These are phyloP conservation scores for Drosophila rhopaloa DNA, from an alignment of 1,140 invertebrate species.

Conservation along the genomic window DNA sequence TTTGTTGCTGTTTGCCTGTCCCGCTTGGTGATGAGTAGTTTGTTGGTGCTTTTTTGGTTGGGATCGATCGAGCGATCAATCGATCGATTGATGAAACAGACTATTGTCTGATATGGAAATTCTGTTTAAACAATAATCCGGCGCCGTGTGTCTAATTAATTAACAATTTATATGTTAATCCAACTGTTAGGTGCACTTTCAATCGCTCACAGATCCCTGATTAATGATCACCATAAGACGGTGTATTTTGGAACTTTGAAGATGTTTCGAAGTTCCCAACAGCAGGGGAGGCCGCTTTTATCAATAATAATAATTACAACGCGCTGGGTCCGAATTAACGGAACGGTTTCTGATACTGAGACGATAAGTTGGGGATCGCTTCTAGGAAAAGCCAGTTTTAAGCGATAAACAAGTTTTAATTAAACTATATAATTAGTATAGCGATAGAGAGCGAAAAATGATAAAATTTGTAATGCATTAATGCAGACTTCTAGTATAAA, in stretches of 20 bases:
- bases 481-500: too few relatives aligned
- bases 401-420: too few relatives aligned
- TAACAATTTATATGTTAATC: constrained; percentile 81
- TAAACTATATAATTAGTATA: too few relatives aligned
- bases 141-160: constrained; percentile 78
- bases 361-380: not conserved
- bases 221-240: constrained; percentile 44
- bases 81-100: constrained; percentile 47
- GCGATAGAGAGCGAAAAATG: too few relatives aligned
- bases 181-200: constrained; percentile 52
- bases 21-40: constrained; percentile 71
- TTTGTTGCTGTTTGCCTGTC: constrained; percentile 59
- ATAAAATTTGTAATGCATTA: too few relatives aligned
- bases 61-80: constrained; percentile 41
- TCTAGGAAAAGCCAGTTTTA: too few relatives aligned
- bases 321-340: not conserved
- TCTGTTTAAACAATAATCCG: constrained; percentile 62
- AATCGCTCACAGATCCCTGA: constrained; percentile 18
- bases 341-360: not conserved
- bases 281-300: constrained; percentile 19
- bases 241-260: not conserved
- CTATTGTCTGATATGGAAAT: constrained; percentile 40
- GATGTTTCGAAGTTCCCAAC: constrained; percentile 14
- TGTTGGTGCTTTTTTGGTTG: constrained; percentile 58
- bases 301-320: constrained; percentile 18